Percentiles rank a stretch among this genome's conserved stretches.
Evolutionary conservation across 2,888 invertebrate species (phyloP).

Genomic region (Aporophyla lueneburgensis): DNA sequence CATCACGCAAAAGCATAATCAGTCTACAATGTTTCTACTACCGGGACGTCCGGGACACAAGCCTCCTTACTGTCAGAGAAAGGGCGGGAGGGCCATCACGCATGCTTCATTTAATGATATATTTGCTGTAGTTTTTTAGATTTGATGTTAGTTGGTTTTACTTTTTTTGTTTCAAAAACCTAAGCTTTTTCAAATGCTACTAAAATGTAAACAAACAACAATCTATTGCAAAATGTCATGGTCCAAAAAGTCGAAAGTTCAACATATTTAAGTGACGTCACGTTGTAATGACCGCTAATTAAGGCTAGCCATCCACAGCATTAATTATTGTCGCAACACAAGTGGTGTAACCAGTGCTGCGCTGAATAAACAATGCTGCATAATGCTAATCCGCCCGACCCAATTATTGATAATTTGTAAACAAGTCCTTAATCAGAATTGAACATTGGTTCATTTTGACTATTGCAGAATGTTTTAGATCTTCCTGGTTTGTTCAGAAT

Average conservation of each 20-base stretch:
- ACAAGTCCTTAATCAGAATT: conserved; percentile 24
- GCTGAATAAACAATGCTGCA: conserved; percentile 63
- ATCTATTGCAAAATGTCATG: conserved; percentile 7
- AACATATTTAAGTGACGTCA: conserved; percentile 49
- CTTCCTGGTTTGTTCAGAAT: not conserved
- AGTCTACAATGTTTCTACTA: too few species aligned
- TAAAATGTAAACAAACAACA: not conserved
- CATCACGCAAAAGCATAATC: too few species aligned
- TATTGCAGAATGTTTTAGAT: too few species aligned
- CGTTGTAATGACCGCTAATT: conserved; percentile 59
- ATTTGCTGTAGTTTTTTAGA: too few species aligned
- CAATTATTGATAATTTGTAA: conserved; percentile 58
- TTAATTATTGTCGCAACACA: conserved; percentile 61
- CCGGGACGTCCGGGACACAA: too few species aligned
- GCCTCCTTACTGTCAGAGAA: too few species aligned
- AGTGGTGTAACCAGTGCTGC: conserved; percentile 52
- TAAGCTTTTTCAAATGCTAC: not conserved
- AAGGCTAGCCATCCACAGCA: conserved; percentile 51
- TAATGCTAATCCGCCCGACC: conserved; percentile 37
- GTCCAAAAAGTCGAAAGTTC: conserved; percentile 45
- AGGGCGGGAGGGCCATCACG: too few species aligned
- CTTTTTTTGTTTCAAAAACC: too few species aligned
- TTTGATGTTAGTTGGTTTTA: too few species aligned
- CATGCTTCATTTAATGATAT: too few species aligned
- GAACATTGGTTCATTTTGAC: too few species aligned